These are phyloP conservation scores for Tadarida brasiliensis DNA, from an alignment of 2,797 vertebrate genomes.

Conservation along the genomic window DNA sequence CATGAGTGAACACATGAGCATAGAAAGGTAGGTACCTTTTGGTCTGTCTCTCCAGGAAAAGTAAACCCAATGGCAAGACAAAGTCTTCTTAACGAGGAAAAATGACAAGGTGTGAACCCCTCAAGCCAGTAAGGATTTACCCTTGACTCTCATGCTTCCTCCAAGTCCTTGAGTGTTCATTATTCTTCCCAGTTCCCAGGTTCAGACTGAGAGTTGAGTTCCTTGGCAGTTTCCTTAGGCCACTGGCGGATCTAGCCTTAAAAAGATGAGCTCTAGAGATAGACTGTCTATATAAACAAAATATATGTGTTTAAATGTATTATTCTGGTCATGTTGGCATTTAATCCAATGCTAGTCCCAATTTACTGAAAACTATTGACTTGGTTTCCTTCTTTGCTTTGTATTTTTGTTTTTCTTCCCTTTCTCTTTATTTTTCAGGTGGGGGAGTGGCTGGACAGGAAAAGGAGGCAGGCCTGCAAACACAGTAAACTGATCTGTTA, in stretches of 20 bases:
- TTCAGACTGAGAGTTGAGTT: not conserved
- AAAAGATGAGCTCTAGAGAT: not conserved
- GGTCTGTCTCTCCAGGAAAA: not conserved
- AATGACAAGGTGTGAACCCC: not conserved
- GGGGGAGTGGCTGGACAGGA: not conserved
- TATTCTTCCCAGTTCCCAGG: not conserved
- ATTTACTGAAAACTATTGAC: not conserved
- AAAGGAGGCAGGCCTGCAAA: not conserved
- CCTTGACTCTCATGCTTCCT: not conserved
- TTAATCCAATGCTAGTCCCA: not conserved
- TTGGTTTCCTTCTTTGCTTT: conserved; percentile 18
- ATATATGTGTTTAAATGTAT: not conserved
- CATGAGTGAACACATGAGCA: not conserved
- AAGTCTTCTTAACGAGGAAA: not conserved
- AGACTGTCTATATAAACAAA: conserved; percentile 4
- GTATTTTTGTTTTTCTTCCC: not conserved
- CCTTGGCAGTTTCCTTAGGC: conserved; percentile 6
- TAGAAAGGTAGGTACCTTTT: not conserved
- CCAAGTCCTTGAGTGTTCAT: not conserved
- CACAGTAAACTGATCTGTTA: not conserved
- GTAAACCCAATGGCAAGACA: not conserved
- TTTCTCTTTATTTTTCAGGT: conserved; percentile 22
- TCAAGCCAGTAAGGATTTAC: not conserved
- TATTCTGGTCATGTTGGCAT: not conserved
- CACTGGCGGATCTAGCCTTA: not conserved